A percentile compares a stretch with the other conserved stretches of the same genome.
Conservation (phyloP, 2,113 vertebrate genomes). For the Motacilla alba region DNA sequence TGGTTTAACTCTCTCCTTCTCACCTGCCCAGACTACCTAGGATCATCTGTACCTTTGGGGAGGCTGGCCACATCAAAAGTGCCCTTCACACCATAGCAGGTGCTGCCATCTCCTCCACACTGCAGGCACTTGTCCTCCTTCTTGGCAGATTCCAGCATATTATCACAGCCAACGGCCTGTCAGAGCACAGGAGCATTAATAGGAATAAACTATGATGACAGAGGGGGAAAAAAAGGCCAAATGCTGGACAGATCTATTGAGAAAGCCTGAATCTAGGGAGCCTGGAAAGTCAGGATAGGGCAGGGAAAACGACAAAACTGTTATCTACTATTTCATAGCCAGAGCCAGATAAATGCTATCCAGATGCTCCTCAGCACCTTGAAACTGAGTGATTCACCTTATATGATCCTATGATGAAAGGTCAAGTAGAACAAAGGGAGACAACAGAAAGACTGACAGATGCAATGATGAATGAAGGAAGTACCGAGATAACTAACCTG, state of each 20-base stretch:
- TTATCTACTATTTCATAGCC: background rate
- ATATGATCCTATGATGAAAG: background rate
- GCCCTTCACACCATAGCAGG: constrained; percentile 82
- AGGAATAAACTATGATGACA: background rate
- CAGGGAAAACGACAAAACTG: background rate
- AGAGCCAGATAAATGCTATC: background rate
- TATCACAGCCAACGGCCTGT: constrained; percentile 91
- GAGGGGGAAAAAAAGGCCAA: background rate
- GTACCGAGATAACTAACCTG: constrained; percentile 70
- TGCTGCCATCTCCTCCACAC: constrained; percentile 87
- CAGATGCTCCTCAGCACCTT: background rate
- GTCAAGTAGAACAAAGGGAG: background rate
- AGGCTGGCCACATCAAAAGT: constrained; percentile 77
- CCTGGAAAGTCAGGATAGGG: background rate
- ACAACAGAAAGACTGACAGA: background rate
- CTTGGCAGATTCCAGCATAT: constrained; percentile 83
- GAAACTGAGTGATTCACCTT: background rate
- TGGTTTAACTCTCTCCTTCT: background rate
- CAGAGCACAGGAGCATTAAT: background rate
- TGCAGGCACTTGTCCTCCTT: constrained; percentile 91
- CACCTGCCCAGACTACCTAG: background rate
- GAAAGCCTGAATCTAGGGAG: background rate
- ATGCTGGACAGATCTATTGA: background rate
- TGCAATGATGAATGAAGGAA: background rate
- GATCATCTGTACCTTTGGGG: constrained; percentile 78